These are phyloP conservation scores for Gasteruption jaculator DNA, from an alignment of 2,888 invertebrate species.

Conservation along the genomic window DNA sequence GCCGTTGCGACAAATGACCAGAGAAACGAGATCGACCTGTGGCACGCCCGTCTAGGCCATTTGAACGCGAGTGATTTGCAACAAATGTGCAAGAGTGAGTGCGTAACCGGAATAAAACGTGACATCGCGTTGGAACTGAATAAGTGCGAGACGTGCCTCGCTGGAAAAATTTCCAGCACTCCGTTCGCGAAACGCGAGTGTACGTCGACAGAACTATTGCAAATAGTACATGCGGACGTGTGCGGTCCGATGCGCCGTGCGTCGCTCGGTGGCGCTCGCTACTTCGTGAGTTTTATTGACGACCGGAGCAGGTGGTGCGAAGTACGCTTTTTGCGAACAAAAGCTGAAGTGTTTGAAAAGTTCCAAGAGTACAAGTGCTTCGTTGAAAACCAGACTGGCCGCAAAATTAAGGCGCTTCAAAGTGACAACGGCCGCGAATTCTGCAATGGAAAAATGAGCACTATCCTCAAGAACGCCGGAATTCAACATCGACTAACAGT, in stretches of 20 bases:
- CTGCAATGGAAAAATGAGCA: constrained; percentile 9
- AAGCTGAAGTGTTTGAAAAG: constrained; percentile 19
- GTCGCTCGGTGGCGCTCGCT: no score
- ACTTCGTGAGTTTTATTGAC: constrained; percentile 29
- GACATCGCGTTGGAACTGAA: constrained; percentile 1
- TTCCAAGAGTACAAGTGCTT: constrained; percentile 20
- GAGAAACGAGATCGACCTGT: neutral
- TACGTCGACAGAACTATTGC: constrained; percentile 8
- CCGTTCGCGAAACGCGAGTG: constrained; percentile 4
- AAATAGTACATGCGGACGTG: constrained; percentile 26
- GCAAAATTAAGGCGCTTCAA: constrained; percentile 21
- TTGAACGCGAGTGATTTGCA: constrained; percentile 11
- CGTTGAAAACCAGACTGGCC: constrained; percentile 22
- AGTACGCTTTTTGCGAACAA: constrained; percentile 20
- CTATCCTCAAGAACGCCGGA: constrained; percentile 21
- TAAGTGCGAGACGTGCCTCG: constrained; percentile 12
- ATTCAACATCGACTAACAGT: constrained; percentile 27
- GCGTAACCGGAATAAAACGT: constrained; percentile 8
- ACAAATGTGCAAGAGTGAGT: constrained; percentile 5
- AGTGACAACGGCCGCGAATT: constrained; percentile 24
- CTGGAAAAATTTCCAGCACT: constrained; percentile 8
- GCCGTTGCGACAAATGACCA: neutral
- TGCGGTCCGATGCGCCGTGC: constrained; percentile 21
- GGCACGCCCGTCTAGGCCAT: constrained; percentile 13
- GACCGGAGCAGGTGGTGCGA: constrained; percentile 26